A percentile compares a stretch with the other conserved stretches of the same genome.
These are phyloP conservation scores for Galeruca laticollis DNA, from an alignment of 2,888 invertebrate genomes.

Conservation along the genomic window DNA sequence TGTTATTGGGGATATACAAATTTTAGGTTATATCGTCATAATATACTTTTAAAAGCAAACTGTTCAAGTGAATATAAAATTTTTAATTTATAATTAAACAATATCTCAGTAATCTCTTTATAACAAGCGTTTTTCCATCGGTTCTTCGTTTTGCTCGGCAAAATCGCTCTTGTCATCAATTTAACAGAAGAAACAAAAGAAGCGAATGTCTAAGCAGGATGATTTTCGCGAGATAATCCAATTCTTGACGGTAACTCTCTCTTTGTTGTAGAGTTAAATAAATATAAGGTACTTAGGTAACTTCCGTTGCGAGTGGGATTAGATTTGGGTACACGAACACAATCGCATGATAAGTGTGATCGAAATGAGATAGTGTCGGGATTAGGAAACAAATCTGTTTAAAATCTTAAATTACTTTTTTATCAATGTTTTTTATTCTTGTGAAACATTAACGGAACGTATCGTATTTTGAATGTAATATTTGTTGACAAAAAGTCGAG, in stretches of 20 bases:
- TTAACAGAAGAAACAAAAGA: conserved; percentile 31
- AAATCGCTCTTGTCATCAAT: conserved; percentile 42
- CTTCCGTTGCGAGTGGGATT: conserved; percentile 46
- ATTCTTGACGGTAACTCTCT: conserved; percentile 43
- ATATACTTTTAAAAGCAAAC: too few species aligned
- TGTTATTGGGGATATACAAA: too few species aligned
- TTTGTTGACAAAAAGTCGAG: too few species aligned
- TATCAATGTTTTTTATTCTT: background rate
- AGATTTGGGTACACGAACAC: conserved; percentile 48
- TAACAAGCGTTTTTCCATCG: conserved; percentile 17
- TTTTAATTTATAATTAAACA: too few species aligned
- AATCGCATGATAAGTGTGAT: conserved; percentile 46
- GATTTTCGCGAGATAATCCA: conserved; percentile 38
- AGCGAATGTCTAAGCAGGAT: conserved; percentile 33
- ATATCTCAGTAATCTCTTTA: background rate
- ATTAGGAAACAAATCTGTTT: background rate
- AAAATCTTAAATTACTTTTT: background rate
- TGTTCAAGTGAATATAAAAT: too few species aligned
- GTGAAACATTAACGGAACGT: background rate
- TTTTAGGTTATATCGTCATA: too few species aligned
- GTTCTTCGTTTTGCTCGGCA: conserved; percentile 2
- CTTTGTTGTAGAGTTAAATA: conserved; percentile 44
- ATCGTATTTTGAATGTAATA: too few species aligned
- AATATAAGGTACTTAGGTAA: conserved; percentile 33
- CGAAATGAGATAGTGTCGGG: conserved; percentile 26